These are phyloP conservation scores for Bedellia somnulentella DNA, from an alignment of 2,888 invertebrate species.

Conservation along the genomic window DNA sequence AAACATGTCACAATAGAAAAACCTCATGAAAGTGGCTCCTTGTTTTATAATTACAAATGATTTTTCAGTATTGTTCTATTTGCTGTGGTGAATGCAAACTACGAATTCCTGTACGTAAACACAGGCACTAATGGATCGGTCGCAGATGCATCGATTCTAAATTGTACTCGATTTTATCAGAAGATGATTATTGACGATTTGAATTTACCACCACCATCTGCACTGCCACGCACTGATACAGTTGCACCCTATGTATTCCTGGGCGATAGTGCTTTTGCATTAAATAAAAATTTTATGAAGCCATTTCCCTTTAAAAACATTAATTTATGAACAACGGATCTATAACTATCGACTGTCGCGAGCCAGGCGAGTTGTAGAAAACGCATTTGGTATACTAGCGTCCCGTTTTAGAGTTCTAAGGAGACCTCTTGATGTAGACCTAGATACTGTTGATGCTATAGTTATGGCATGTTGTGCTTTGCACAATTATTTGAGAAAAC, in stretches of 20 bases:
- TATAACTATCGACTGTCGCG: conserved; percentile 1
- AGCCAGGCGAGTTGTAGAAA: not conserved
- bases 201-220: too few species aligned
- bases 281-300: too few species aligned
- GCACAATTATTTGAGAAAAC: too few species aligned
- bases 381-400: conserved; percentile 1
- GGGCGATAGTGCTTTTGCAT: conserved; percentile 10
- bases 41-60: conserved; percentile 15
- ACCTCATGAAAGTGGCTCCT: conserved; percentile 12
- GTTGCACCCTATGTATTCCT: conserved; percentile 9
- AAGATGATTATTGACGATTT: too few species aligned
- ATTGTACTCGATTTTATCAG: conserved; percentile 8
- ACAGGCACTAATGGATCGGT: conserved; percentile 11
- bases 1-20: conserved; percentile 14
- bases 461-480: too few species aligned
- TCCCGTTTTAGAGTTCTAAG: not conserved
- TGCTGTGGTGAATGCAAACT: conserved; percentile 13
- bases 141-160: conserved; percentile 9
- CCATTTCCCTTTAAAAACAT: conserved; percentile 7
- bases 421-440: too few species aligned
- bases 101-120: conserved; percentile 10
- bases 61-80: conserved; percentile 14
- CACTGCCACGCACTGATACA: too few species aligned
- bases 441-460: too few species aligned
- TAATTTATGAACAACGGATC: too few species aligned